Evolutionary conservation across 2,113 vertebrate species (phyloP), one percentile per base, ranked within the genome.

Genomic region (Arizona elegans): DNA sequence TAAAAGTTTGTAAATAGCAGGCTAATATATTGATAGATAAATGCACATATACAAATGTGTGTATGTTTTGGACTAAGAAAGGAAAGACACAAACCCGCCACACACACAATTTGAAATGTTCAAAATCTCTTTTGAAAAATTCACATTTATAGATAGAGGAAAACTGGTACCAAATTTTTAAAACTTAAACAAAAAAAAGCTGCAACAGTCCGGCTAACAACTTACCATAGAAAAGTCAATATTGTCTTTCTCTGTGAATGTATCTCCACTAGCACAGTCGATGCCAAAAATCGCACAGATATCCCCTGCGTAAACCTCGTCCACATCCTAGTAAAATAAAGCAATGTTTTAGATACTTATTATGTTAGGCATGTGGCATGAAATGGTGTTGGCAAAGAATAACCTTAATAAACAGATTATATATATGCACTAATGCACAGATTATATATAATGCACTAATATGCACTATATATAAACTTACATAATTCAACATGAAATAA

Each of bases 211-310:
- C 2, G 65, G 13, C 1, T 75, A 4, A 21, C 3, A 23, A 91
- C 98, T 96, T 96, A 99, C 99, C 99, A 99, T 99, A 85, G 99
- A 99, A 91, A 99, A 97, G 92, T 95, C 97, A 3, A 96, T 96
- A 19, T 81, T 98, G 1, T 95, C 97, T 96, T 96, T 99, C 3
- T 98, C 97, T 0, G 98, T 98, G 96, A 99, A 99, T 0, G 99
- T 99, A 95, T 99, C 99, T 94, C 99, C 99, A 0, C 99, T 99
- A 12, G 99, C 99, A 96, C 99, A 99, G 95, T 99, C 99, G 0
- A 99, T 98, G 92, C 99, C 99, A 95, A 99, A 99, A 90, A 99
- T 95, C 0, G 99, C 99, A 95, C 98, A 99, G 95, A 99, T 99
- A 91, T 99, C 99, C 56, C 99, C 99, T 0, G 99, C 98, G 90